Evolutionary conservation across 2,888 invertebrate genomes (phyloP).

Genomic region (Aleiodes testaceus): DNA sequence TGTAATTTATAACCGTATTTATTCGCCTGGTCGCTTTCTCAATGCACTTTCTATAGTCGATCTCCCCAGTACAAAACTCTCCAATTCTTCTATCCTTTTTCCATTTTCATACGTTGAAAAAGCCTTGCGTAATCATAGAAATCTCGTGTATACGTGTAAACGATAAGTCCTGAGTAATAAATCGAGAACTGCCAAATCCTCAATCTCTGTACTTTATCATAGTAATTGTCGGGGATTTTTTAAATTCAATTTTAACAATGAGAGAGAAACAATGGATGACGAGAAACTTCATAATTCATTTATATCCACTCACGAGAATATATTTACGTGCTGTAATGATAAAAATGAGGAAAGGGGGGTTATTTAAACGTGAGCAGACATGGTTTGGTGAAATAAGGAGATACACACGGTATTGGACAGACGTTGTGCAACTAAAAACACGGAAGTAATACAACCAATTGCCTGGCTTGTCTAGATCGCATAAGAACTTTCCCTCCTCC

Average conservation of each 20-base stretch:
- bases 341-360: constrained; percentile 28
- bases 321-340: too few species aligned
- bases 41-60: constrained; percentile 69
- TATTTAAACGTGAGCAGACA: constrained; percentile 46
- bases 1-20: constrained; percentile 69
- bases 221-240: not conserved
- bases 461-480: constrained; percentile 41
- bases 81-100: constrained; percentile 28
- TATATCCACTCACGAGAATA: too few species aligned
- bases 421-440: constrained; percentile 66
- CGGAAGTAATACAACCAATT: constrained; percentile 60
- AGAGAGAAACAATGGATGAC: not conserved
- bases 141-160: not conserved
- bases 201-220: not conserved
- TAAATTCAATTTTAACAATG: constrained; percentile 5
- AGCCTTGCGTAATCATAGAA: constrained; percentile 12
- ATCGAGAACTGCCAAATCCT: constrained; percentile 2
- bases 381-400: constrained; percentile 49
- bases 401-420: constrained; percentile 54
- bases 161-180: not conserved
- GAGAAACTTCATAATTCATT: not conserved
- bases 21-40: constrained; percentile 68
- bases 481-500: too few species aligned
- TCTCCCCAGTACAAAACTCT: constrained; percentile 52
- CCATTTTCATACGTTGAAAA: not conserved